These are phyloP conservation scores for Terebella lapidaria DNA, from an alignment of 2,888 invertebrate species.

Conservation along the genomic window DNA sequence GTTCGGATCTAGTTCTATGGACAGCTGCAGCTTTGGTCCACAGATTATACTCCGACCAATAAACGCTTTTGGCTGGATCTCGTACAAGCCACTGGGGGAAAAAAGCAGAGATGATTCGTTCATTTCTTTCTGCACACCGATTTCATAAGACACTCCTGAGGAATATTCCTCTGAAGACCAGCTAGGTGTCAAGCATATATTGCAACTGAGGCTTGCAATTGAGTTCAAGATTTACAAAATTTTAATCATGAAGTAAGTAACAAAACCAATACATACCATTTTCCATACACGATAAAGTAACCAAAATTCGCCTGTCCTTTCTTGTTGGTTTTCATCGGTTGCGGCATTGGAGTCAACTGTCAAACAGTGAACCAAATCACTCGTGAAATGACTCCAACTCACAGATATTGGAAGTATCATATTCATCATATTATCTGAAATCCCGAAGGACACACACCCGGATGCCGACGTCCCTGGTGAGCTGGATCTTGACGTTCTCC, in stretches of 20 bases:
- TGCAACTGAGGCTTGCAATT: too few relatives aligned
- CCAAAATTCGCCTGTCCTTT: slow-evolving; percentile 47
- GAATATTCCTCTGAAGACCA: too few relatives aligned
- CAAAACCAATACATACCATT: slow-evolving; percentile 28
- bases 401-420: too few relatives aligned
- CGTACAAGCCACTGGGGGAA: slow-evolving; percentile 42
- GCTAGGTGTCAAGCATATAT: too few relatives aligned
- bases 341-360: slow-evolving; percentile 38
- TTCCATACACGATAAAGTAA: slow-evolving; percentile 34
- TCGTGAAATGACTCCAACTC: too few relatives aligned
- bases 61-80: slow-evolving; percentile 47
- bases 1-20: slow-evolving; percentile 42
- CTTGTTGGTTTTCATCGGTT: slow-evolving; percentile 38
- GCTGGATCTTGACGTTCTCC: slow-evolving; percentile 38
- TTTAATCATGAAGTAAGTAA: too few relatives aligned
- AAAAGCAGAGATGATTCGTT: neutral
- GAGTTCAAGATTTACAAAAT: too few relatives aligned
- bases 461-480: slow-evolving; percentile 42
- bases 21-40: slow-evolving; percentile 42
- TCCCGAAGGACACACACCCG: too few relatives aligned
- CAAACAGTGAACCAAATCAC: too few relatives aligned
- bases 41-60: slow-evolving; percentile 28
- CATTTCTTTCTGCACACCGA: too few relatives aligned
- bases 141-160: too few relatives aligned
- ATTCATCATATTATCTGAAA: too few relatives aligned